Evolutionary conservation across 1,140 invertebrate genomes (phyloP).

Genomic region (Penaeus indicus): DNA sequence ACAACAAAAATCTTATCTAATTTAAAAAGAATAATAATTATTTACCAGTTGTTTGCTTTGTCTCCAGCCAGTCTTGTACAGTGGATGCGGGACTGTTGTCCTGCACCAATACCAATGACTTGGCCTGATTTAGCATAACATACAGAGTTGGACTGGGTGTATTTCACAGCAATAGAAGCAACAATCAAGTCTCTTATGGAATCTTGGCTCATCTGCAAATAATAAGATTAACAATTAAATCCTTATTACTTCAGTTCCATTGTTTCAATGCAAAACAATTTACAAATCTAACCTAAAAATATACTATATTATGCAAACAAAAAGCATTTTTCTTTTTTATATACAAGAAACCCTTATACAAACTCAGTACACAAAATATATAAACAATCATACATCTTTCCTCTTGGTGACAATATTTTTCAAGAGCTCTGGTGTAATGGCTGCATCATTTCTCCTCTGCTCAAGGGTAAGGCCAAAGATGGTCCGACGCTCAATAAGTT

Average conservation of each 20-base stretch:
- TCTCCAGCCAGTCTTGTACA: conserved; percentile 96
- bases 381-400: conserved; percentile 37
- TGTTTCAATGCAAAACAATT: too few species aligned
- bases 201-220: conserved; percentile 76
- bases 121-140: conserved; percentile 93
- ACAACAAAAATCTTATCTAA: not conserved
- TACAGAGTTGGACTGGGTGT: conserved; percentile 97
- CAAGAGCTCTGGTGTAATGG: conserved; percentile 85
- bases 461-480: conserved; percentile 93
- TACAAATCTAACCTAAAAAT: too few species aligned
- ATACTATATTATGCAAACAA: too few species aligned
- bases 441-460: conserved; percentile 89
- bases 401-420: conserved; percentile 84
- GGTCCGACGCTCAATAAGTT: conserved; percentile 84
- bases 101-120: conserved; percentile 96
- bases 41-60: conserved; percentile 95
- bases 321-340: not conserved
- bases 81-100: conserved; percentile 97
- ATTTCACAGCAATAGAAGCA: conserved; percentile 96
- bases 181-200: conserved; percentile 93
- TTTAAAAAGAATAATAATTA: conserved; percentile 43
- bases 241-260: too few species aligned
- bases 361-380: not conserved
- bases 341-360: not conserved
- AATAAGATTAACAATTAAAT: not conserved